phyloP scores from a whole-genome alignment of 2,797 vertebrate genomes.

The Sebastiscus tertius region DNA sequence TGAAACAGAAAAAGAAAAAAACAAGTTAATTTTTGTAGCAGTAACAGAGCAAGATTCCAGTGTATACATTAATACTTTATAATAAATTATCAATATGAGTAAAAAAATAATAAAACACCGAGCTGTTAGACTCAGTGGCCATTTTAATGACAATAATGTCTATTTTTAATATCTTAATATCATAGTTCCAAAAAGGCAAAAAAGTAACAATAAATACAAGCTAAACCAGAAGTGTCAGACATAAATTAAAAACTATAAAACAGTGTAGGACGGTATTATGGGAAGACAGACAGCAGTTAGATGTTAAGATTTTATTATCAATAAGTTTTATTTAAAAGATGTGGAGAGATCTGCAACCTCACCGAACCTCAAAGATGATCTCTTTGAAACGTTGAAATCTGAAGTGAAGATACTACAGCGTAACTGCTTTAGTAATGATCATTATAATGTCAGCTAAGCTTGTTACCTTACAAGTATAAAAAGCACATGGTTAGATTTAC shows the following conservation, averaged over 20 bases:
- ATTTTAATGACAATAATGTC: neutral
- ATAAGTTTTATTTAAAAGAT: neutral
- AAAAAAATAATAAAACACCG: neutral
- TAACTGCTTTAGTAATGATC: neutral
- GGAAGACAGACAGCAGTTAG: neutral
- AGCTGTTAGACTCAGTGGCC: neutral
- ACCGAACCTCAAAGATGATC: neutral
- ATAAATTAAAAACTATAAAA: slow-evolving; percentile 21
- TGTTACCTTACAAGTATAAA: neutral
- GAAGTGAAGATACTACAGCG: neutral
- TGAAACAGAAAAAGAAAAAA: neutral
- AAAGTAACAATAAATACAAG: slow-evolving; percentile 43
- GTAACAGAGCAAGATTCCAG: slow-evolving; percentile 4
- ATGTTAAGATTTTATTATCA: neutral
- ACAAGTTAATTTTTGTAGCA: neutral
- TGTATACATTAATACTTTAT: slow-evolving; percentile 14
- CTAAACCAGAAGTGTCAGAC: neutral
- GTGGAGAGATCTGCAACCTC: neutral
- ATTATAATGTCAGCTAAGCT: neutral
- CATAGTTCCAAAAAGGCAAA: neutral
- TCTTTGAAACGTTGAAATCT: neutral
- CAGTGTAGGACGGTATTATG: neutral
- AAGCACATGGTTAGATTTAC: neutral
- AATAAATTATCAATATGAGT: slow-evolving; percentile 47
- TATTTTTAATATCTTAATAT: neutral